Evolutionary conservation across 2,797 vertebrate species (phyloP).

Genomic region (Enteromius treurensis): DNA sequence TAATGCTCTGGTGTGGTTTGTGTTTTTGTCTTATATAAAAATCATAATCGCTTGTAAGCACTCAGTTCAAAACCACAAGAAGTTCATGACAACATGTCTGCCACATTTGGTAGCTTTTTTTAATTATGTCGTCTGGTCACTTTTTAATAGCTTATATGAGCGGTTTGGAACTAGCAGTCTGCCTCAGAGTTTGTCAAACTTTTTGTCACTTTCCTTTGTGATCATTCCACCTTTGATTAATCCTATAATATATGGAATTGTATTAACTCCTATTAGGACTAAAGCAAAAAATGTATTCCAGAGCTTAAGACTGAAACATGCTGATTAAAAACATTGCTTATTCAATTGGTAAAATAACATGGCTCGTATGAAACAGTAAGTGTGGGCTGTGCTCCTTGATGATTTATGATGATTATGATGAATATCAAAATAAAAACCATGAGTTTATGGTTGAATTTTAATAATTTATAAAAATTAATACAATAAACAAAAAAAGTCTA

Average conservation of each 20-base stretch:
- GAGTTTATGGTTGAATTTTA: background rate
- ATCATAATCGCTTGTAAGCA: slow-evolving; percentile 40
- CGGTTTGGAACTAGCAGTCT: slow-evolving; percentile 17
- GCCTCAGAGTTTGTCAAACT: slow-evolving; percentile 27
- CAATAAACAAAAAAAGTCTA: background rate
- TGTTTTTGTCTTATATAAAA: slow-evolving; percentile 44
- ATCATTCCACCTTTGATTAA: slow-evolving; percentile 48
- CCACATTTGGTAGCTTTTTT: slow-evolving; percentile 44
- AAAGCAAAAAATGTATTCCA: slow-evolving; percentile 5
- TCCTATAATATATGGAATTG: slow-evolving; percentile 50
- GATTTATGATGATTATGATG: background rate
- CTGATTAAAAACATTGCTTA: background rate
- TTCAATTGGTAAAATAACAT: background rate
- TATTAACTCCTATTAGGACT: slow-evolving; percentile 34
- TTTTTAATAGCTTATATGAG: slow-evolving; percentile 25
- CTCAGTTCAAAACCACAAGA: slow-evolving; percentile 34
- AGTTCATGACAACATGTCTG: slow-evolving; percentile 40
- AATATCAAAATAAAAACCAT: background rate
- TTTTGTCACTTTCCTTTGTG: slow-evolving; percentile 39
- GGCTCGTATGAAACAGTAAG: background rate
- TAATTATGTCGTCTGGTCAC: slow-evolving; percentile 28
- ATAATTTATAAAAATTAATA: background rate
- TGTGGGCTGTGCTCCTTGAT: background rate
- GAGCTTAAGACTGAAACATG: background rate
- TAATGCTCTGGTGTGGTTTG: slow-evolving; percentile 23